phyloP scores from a whole-genome alignment of 2,797 vertebrate genomes.

The Platyrinchus mystaceus region DNA sequence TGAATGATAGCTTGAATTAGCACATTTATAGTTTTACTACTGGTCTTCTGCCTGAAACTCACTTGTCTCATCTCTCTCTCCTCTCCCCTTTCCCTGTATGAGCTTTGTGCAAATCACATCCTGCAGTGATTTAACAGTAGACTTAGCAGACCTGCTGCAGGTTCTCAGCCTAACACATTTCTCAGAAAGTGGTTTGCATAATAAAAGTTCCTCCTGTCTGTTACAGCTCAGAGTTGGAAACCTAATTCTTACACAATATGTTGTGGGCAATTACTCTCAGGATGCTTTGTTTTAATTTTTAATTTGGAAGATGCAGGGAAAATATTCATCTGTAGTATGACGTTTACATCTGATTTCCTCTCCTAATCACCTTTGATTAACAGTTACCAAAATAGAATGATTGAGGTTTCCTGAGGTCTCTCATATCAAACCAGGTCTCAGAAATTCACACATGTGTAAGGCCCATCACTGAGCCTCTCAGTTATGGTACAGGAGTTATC shows the following conservation, averaged over 20 bases:
- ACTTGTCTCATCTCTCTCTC: neutral
- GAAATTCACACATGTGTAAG: neutral
- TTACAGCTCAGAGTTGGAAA: neutral
- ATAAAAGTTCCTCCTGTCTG: neutral
- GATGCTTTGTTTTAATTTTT: neutral
- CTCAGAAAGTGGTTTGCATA: neutral
- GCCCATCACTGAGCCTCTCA: neutral
- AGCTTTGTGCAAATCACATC: neutral
- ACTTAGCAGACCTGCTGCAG: neutral
- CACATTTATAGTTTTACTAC: neutral
- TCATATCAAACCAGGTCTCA: neutral
- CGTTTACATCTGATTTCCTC: neutral
- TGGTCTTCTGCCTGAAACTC: neutral
- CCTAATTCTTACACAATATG: neutral
- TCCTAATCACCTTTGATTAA: neutral
- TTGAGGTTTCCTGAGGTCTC: neutral
- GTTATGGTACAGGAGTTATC: neutral
- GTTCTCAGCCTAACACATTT: neutral
- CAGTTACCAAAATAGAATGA: neutral
- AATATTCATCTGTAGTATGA: neutral
- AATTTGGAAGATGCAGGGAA: neutral
- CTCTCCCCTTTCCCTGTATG: neutral
- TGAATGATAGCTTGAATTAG: conserved; percentile 52
- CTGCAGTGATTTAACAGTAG: neutral
- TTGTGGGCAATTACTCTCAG: neutral